Evolutionary conservation across 2,113 vertebrate species (phyloP).

Genomic region (Pantherophis guttatus): DNA sequence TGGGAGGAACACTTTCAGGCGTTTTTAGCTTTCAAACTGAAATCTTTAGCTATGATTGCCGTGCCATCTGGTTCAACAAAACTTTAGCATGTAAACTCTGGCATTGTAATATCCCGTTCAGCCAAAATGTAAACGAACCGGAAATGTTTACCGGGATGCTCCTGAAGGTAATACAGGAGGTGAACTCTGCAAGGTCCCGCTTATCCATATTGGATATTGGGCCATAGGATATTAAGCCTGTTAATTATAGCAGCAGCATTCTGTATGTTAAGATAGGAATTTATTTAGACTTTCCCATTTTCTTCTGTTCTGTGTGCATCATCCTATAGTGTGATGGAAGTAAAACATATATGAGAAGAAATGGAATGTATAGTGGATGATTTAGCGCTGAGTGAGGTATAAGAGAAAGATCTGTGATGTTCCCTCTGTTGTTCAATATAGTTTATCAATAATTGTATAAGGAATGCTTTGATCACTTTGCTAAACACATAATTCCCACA

Average conservation of each 20-base stretch:
- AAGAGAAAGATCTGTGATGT: not conserved
- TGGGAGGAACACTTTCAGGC: not conserved
- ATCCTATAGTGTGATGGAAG: not conserved
- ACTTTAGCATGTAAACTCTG: not conserved
- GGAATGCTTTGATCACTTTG: not conserved
- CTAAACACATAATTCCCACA: not conserved
- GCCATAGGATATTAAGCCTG: not conserved
- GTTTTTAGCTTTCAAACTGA: not conserved
- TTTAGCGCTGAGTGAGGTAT: not conserved
- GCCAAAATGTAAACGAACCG: not conserved
- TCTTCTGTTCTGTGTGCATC: not conserved
- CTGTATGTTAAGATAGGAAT: not conserved
- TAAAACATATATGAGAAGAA: not conserved
- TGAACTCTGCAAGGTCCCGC: not conserved
- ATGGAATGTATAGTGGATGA: not conserved
- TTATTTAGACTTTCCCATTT: not conserved
- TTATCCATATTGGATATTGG: not conserved
- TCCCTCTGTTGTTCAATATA: not conserved
- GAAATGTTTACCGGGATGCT: not conserved
- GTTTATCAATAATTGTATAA: not conserved
- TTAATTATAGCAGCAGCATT: not conserved
- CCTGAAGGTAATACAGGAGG: not conserved
- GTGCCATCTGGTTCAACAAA: slow-evolving; percentile 6
- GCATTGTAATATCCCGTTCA: not conserved
- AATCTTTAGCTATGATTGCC: not conserved